Evolutionary conservation across 1,140 invertebrate genomes (phyloP), one percentile per base, ranked within the genome.

Genomic region (Oncopeltus fasciatus): DNA sequence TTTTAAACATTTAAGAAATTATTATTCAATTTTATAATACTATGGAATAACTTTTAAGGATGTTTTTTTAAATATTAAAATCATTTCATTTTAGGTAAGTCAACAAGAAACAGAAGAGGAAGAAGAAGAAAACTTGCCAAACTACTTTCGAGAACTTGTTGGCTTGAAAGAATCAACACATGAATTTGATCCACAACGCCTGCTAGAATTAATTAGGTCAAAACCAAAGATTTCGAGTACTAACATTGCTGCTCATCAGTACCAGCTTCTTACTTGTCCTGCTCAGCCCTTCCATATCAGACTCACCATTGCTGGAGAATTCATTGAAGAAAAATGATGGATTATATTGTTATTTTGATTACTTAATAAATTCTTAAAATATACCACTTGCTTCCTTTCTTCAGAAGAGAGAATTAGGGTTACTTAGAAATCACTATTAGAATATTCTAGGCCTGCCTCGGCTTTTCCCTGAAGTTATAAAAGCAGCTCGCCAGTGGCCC

Each of bases 251-350:
- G 26, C 28, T 0, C 26, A 21, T 31, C n/a, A 44, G 21, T 63
- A 58, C 56, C 51, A 63, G 2, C 31, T 57, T 9, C 57, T 63
- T 12, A 59, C 56, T 1, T 63, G 61, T 20, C 51, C 38, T 24
- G 61, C 61, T 47, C 61, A 63, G 29, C 61, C 61, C 1, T 63
- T 63, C 20, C 46, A 44, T 14, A 58, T 63, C 14, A 57, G 61
- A 33, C n/a, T 63, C 12, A 63, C 61, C 1, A 63, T 63, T 24
- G 61, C 61, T 20, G 61, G 61, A 27, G 56, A 63, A 33, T 63
- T 63, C 21, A 27, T 63, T 11, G 61, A 63, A 20, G 53, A 63
- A 43, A 63, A 63, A 59, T 81, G 81, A 67, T 84, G 88, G 69
- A 83, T 38, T 38, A 38, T 14, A 5, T 38, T 46, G 44, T 46